Evolutionary conservation across 2,797 vertebrate genomes (phyloP), one percentile per base, ranked within the genome.

Genomic region (Anolis apletophallus): DNA sequence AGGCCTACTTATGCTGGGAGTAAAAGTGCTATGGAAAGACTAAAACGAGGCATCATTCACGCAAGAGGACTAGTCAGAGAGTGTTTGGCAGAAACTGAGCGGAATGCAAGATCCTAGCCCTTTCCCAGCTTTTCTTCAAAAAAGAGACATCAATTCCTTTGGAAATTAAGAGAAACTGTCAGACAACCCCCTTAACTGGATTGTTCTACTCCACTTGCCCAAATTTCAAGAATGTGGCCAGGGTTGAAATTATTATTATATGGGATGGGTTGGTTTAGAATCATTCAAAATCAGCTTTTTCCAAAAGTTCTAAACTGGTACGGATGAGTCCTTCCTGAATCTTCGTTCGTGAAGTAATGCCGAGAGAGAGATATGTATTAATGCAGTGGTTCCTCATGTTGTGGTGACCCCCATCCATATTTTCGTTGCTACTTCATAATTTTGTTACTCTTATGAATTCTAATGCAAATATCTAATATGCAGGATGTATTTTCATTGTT

Each of bases 1-100:
- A 96, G 99, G 94, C 99, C 99, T 55, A 99, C 99, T 0, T 99
- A 99, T 0, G 99, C 99, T 1, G 99, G 99, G 81, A 99, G 98
- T 88, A 99, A 99, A 97, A 99, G 98, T n/a, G 99, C 99, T 1
- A 99, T 99, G 99, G 99, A 99, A 94, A 97, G 99, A 89, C 97
- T 99, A 92, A 99, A 99, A 95, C 97, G 99, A 97, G 99, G 99
- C 83, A 99, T 99, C 85, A 99, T 99, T 90, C 99, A 99, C 0
- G 98, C 98, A 5, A 96, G 99, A 95, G 99, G 98, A 68, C 94
- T 99, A 94, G 99, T 99, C 83, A 98, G 98, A n/a, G 99, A 99
- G 85, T 99, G 99, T 94, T 94, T 99, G 97, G 98, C 98, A 1
- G 98, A 99, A 95, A 99, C 99, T 52, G 99, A 99, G 88, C 97